These are phyloP conservation scores for Lagorchestes hirsutus DNA, from an alignment of 2,797 vertebrate genomes.

Conservation along the genomic window DNA sequence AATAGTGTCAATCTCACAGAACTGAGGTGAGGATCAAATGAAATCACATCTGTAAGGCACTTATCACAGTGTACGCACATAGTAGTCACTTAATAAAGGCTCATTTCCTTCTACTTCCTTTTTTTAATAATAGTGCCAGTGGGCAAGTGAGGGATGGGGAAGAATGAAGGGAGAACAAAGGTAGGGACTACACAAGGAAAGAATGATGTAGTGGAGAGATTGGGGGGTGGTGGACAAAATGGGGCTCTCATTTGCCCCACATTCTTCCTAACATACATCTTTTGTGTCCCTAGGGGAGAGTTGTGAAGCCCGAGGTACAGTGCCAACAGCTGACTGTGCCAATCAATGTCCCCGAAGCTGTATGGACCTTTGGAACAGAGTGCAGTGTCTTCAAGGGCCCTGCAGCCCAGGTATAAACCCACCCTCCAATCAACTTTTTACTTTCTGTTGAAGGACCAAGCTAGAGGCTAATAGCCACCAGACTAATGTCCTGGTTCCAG, in stretches of 20 bases:
- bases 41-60: background rate
- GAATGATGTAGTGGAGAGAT: background rate
- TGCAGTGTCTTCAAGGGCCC: slow-evolving; percentile 92
- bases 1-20: background rate
- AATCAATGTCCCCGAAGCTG: slow-evolving; percentile 93
- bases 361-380: slow-evolving; percentile 91
- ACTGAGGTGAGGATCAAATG: background rate
- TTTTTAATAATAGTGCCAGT: background rate
- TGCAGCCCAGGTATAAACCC: slow-evolving; percentile 89
- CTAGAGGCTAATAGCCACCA: background rate
- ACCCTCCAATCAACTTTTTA: background rate
- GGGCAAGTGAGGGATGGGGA: background rate
- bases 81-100: background rate
- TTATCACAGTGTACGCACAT: background rate
- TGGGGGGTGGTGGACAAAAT: background rate
- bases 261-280: background rate
- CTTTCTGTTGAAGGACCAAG: background rate
- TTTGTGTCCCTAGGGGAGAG: slow-evolving; percentile 85
- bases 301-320: slow-evolving; percentile 89
- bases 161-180: background rate
- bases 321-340: slow-evolving; percentile 87
- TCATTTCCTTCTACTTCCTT: background rate
- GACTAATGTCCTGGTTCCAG: background rate
- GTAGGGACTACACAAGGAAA: background rate
- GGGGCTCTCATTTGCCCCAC: background rate